Evolutionary conservation across 1,140 invertebrate genomes (phyloP).

Genomic region (Tetraneura akinire): DNA sequence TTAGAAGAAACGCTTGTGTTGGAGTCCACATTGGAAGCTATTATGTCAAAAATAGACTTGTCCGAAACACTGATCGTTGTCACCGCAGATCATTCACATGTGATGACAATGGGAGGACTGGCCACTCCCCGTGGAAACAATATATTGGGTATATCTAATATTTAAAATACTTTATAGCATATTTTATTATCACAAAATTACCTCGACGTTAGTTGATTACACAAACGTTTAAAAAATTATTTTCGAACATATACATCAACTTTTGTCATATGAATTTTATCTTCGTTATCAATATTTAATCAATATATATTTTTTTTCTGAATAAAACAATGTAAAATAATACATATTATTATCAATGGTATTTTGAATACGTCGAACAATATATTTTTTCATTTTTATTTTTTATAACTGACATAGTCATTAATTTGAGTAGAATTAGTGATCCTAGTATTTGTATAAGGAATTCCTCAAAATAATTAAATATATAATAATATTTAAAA

Average conservation of each 20-base stretch:
- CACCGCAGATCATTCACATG: slow-evolving; percentile 81
- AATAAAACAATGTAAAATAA: no score
- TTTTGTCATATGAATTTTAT: background rate
- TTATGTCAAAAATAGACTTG: slow-evolving; percentile 68
- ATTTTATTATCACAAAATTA: no score
- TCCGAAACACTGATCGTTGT: slow-evolving; percentile 77
- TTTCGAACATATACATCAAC: background rate
- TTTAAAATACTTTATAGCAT: no score
- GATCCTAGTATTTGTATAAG: no score
- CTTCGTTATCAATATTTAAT: background rate
- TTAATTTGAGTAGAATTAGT: no score
- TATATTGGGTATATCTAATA: slow-evolving; percentile 64
- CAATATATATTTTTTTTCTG: no score
- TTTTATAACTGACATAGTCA: no score
- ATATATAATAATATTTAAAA: no score
- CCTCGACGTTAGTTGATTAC: background rate
- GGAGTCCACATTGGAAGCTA: slow-evolving; percentile 71
- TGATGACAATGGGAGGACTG: slow-evolving; percentile 75
- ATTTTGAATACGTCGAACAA: no score
- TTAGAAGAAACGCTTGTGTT: slow-evolving; percentile 78
- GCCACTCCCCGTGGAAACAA: slow-evolving; percentile 69
- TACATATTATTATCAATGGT: no score
- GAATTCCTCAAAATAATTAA: no score
- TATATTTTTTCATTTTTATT: no score
- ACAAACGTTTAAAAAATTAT: background rate